Evolutionary conservation across 1,140 invertebrate genomes (phyloP).

Genomic region (Berghia stephanieae): DNA sequence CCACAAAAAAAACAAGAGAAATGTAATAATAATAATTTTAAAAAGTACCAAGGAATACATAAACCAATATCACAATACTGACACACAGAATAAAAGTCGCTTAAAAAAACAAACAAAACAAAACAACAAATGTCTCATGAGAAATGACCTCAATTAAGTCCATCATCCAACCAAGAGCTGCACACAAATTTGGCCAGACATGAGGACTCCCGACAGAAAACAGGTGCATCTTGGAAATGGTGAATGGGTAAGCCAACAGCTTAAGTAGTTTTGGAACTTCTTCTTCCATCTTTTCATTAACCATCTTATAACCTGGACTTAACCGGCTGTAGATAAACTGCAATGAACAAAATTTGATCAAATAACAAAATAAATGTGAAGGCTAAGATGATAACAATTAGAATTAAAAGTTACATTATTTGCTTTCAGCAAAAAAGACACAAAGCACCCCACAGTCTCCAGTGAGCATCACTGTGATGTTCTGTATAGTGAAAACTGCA

Average conservation of each 20-base stretch:
- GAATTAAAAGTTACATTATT: background rate
- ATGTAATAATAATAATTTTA: background rate
- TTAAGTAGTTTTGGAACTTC: slow-evolving; percentile 58
- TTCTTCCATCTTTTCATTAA: slow-evolving; percentile 56
- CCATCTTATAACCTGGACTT: slow-evolving; percentile 44
- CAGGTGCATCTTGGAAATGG: slow-evolving; percentile 56
- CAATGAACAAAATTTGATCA: slow-evolving; percentile 32
- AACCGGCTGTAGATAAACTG: slow-evolving; percentile 57
- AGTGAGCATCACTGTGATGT: too few species aligned
- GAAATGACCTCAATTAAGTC: slow-evolving; percentile 55
- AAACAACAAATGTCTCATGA: too few species aligned
- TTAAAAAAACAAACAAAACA: too few species aligned
- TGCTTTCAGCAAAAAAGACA: background rate
- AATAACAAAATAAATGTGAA: background rate
- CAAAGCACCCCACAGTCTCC: background rate
- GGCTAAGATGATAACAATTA: background rate
- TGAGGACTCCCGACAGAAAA: slow-evolving; percentile 59
- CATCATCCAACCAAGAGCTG: slow-evolving; percentile 55
- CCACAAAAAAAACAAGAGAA: too few species aligned
- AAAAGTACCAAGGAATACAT: background rate
- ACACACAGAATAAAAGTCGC: too few species aligned
- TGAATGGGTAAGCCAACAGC: slow-evolving; percentile 59
- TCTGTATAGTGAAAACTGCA: too few species aligned
- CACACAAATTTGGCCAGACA: slow-evolving; percentile 59
- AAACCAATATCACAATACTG: too few species aligned